phyloP scores from a whole-genome alignment of 2,888 invertebrate species.

The Pollenia labialis region DNA sequence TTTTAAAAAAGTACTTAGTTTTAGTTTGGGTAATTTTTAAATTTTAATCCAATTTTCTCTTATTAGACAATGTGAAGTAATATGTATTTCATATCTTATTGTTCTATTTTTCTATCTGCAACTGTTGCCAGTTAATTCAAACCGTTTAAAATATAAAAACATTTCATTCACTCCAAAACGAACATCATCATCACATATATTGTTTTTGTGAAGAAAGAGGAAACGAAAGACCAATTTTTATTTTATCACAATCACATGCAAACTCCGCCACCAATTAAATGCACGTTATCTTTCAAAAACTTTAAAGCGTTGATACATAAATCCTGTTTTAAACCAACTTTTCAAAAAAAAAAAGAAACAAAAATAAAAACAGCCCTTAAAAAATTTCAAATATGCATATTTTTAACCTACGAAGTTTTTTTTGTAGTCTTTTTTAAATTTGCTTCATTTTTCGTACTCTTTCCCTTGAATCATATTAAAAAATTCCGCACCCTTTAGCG shows the following conservation, averaged over 20 bases:
- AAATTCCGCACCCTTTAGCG: slow-evolving; percentile 66
- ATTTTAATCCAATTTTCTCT: no score
- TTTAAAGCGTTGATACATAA: slow-evolving; percentile 83
- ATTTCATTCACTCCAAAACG: neutral
- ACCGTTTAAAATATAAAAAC: slow-evolving; percentile 9
- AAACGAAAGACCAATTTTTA: slow-evolving; percentile 16
- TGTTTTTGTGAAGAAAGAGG: neutral
- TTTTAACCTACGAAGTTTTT: slow-evolving; percentile 78
- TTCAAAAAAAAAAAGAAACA: slow-evolving; percentile 18
- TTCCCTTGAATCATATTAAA: slow-evolving; percentile 31
- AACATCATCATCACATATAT: slow-evolving; percentile 38
- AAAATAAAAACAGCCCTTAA: slow-evolving; percentile 60
- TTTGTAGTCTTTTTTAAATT: slow-evolving; percentile 65
- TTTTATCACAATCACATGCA: slow-evolving; percentile 61
- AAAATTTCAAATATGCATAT: slow-evolving; percentile 61
- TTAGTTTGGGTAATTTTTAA: no score
- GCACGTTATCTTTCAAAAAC: slow-evolving; percentile 82
- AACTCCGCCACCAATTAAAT: slow-evolving; percentile 79
- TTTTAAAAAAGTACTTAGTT: no score
- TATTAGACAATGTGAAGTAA: no score
- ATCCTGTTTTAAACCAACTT: slow-evolving; percentile 80
- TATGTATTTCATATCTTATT: neutral
- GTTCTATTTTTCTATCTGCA: neutral
- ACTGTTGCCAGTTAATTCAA: slow-evolving; percentile 12
- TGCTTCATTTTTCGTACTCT: slow-evolving; percentile 16